Conservation (phyloP, 2,113 vertebrate genomes). For the Tyto alba region DNA sequence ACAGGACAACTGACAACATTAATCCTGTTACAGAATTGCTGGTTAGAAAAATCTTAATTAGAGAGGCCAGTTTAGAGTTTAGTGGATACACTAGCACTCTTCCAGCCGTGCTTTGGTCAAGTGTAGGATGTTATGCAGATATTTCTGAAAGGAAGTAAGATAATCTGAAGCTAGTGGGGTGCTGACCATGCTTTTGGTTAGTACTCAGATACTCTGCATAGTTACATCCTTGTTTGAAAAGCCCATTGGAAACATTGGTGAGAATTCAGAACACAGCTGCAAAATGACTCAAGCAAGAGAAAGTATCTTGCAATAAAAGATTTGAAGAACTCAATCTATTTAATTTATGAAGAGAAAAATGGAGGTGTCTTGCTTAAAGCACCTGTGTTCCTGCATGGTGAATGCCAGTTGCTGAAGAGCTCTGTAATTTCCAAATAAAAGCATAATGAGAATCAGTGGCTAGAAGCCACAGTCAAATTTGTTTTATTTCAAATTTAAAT, state of each 20-base stretch:
- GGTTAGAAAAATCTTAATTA: not conserved
- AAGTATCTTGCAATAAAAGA: not conserved
- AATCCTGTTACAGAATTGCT: not conserved
- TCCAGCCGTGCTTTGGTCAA: not conserved
- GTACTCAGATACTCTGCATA: rapidly evolving
- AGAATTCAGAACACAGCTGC: not conserved
- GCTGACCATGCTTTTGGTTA: not conserved
- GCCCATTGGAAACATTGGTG: not conserved
- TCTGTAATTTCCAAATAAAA: not conserved
- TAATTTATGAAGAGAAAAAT: not conserved
- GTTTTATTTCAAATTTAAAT: conserved; percentile 15
- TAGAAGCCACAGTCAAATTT: not conserved
- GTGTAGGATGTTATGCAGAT: not conserved
- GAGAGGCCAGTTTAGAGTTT: not conserved
- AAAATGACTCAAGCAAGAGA: not conserved
- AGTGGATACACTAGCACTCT: not conserved
- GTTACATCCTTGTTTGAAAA: not conserved
- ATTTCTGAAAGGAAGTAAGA: not conserved
- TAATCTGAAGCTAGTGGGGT: not conserved
- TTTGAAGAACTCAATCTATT: not conserved
- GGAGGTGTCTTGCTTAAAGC: not conserved
- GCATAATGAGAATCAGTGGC: not conserved
- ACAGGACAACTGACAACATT: not conserved
- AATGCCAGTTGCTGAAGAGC: not conserved
- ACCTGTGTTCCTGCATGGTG: not conserved